Evolutionary conservation across 1,140 invertebrate species (phyloP), one percentile per base, ranked within the genome.

Genomic region (Drosophila bocki): DNA sequence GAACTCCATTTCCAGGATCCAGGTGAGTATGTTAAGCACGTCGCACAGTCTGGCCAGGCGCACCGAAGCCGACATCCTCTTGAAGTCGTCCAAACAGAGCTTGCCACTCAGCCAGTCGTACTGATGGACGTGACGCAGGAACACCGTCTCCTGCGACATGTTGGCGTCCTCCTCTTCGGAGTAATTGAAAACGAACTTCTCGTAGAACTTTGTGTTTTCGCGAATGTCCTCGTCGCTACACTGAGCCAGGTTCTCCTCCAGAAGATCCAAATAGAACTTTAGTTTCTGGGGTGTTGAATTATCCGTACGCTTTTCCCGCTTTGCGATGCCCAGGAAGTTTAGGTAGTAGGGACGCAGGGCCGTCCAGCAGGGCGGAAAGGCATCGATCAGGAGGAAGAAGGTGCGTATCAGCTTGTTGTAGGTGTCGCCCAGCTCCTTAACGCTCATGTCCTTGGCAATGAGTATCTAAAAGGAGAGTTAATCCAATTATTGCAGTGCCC

Each of bases 361-460:
- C 12, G 85, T 84, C 84, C 84, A 88, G 42, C 84, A 88, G 17
- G 84, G 84, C 8, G 84, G 84, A 51, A 88, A 88, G 29, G 85
- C 69, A 19, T 88, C 85, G 7, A 88, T 44, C 13, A 84, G 42
- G 6, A 90, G 59, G 47, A 68, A 80, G 39, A 75, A 88, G 7
- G 59, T 75, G 17, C 62, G 59, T 51, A 70, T 60, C 0, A 90
- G 44, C 17, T 88, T 84, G n/a, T 22, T 54, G 26, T 90, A 88
- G 29, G 29, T 75, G 26, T 29, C 64, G 0, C 42, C 44, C 44
- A 87, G n/a, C 17, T 84, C 81, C 1, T 58, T 19, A 12, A 81
- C 45, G 9, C 48, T 57, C 13, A 78, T 48, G 0, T 56, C 61
- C 37, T 88, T 88, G 9, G 78, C 48, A 8, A 61, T 70, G 0